Conservation (phyloP, 2,888 invertebrate species). For the Rhagophthalmus giganteus region DNA sequence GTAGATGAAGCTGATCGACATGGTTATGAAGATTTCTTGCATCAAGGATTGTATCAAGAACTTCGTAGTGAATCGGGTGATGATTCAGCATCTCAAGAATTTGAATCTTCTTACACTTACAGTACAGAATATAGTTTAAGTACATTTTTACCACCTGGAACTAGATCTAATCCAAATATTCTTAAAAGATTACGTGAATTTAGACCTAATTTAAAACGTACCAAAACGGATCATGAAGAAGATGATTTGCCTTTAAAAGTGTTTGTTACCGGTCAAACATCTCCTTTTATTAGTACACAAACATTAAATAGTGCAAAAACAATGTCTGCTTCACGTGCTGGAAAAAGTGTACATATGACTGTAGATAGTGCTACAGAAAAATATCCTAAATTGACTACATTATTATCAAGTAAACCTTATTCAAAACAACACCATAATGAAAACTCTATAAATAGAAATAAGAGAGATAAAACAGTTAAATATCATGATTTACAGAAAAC, state of each 20-base stretch:
- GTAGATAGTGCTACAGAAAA: too few species aligned
- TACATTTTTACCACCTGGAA: slow-evolving; percentile 33
- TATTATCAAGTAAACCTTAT: background rate
- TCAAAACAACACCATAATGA: too few species aligned
- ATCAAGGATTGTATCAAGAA: slow-evolving; percentile 40
- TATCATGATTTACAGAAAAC: too few species aligned
- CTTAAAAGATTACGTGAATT: slow-evolving; percentile 60
- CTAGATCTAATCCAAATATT: slow-evolving; percentile 58
- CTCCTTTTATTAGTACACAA: background rate
- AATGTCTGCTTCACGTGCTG: too few species aligned
- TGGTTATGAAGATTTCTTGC: slow-evolving; percentile 45
- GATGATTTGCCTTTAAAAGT: slow-evolving; percentile 16
- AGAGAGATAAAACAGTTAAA: too few species aligned
- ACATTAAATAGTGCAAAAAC: too few species aligned
- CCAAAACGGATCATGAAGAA: slow-evolving; percentile 25
- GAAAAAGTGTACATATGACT: too few species aligned
- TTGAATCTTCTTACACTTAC: slow-evolving; percentile 55
- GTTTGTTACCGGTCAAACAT: slow-evolving; percentile 9
- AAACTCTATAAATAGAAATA: too few species aligned
- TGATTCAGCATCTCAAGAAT: slow-evolving; percentile 57
- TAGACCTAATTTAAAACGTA: slow-evolving; percentile 52
- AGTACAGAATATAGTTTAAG: slow-evolving; percentile 50
- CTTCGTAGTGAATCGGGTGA: slow-evolving; percentile 47
- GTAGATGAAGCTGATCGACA: slow-evolving; percentile 44
- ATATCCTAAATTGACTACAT: background rate